These are phyloP conservation scores for Catharus bicknelli DNA, from an alignment of 2,113 vertebrate species.

Conservation along the genomic window DNA sequence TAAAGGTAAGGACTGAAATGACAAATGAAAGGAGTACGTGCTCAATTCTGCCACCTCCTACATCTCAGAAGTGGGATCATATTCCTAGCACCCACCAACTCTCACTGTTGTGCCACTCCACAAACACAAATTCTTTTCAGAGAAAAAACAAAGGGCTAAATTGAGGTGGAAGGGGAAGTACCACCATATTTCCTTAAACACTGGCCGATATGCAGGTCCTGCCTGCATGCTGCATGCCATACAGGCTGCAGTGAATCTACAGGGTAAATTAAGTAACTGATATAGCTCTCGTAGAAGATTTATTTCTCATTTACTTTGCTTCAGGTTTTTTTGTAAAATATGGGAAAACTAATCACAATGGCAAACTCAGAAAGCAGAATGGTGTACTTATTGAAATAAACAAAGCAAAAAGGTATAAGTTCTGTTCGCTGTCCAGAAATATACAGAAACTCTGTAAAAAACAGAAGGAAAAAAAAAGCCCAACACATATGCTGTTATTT, in stretches of 20 bases:
- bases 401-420: background rate
- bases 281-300: background rate
- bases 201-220: background rate
- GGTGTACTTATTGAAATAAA: background rate
- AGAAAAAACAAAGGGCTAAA: background rate
- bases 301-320: background rate
- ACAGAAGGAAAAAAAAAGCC: accelerated
- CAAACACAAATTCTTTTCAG: background rate
- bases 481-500: background rate
- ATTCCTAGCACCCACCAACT: background rate
- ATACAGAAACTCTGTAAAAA: background rate
- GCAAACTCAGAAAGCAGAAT: background rate
- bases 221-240: background rate
- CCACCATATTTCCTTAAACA: background rate
- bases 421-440: background rate
- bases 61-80: background rate
- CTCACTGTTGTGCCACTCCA: background rate
- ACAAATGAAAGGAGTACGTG: background rate
- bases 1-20: background rate
- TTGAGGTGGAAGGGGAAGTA: background rate
- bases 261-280: background rate
- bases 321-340: background rate
- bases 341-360: background rate
- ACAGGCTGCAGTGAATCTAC: background rate
- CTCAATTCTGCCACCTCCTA: background rate